Conservation (phyloP, 2,113 vertebrate genomes). For the Pithys albifrons region DNA sequence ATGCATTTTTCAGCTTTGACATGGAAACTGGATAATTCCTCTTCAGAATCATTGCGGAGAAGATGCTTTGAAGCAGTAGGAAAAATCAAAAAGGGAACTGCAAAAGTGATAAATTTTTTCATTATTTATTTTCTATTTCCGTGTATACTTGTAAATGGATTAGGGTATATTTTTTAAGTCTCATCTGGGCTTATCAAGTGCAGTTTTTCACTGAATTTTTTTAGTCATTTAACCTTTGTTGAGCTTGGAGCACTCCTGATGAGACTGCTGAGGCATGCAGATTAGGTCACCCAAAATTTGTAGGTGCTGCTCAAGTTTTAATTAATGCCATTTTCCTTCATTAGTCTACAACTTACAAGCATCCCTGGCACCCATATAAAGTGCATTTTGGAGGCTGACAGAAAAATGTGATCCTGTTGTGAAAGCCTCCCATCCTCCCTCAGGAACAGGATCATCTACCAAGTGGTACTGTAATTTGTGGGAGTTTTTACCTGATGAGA, state of each 20-base stretch:
- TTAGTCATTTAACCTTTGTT: neutral
- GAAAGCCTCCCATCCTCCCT: neutral
- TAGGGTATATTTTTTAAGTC: neutral
- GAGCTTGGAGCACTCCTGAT: neutral
- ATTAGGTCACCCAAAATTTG: neutral
- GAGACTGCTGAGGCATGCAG: neutral
- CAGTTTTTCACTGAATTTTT: neutral
- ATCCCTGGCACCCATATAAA: neutral
- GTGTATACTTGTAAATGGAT: neutral
- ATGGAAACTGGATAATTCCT: conserved; percentile 11
- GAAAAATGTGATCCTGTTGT: neutral
- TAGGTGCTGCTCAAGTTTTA: neutral
- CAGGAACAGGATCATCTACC: neutral
- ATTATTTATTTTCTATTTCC: conserved; percentile 14
- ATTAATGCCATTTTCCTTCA: neutral
- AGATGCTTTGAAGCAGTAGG: neutral
- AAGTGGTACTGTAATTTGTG: neutral
- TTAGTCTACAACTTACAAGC: neutral
- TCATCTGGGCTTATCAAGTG: neutral
- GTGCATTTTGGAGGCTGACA: neutral
- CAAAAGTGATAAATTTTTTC: neutral
- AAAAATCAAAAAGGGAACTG: neutral
- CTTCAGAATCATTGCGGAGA: neutral
- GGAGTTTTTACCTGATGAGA: neutral
- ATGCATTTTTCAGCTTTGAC: neutral